Evolutionary conservation across 2,797 vertebrate genomes (phyloP), one percentile per base, ranked within the genome.

Genomic region (Lacerta agilis): DNA sequence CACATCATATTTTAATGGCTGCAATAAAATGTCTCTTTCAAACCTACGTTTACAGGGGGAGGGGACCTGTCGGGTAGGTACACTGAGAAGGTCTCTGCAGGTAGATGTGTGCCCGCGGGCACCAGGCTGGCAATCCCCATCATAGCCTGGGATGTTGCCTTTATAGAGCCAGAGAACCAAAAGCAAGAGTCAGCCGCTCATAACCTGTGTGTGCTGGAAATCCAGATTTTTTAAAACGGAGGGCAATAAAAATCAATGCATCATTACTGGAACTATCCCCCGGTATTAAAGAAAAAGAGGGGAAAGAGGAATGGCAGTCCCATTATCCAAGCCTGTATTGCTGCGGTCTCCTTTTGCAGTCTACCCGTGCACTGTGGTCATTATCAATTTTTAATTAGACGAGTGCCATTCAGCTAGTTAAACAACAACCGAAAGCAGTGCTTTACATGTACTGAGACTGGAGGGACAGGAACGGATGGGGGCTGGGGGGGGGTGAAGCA

Each of bases 361-460:
- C 71, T 20, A 33, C 61, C 67, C 61, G 9, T 76, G 86, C 64
- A 41, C 83, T 69, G 27, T 64, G 79, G 64, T 78, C 79, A 85
- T 82, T 90, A 82, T 90, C 73, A 88, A 88, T 82, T 78, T 88
- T 90, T 90, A 71, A 90, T 87, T 86, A 85, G 86, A 17, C 82
- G 17, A 64, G 72, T 69, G 78, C 78, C 75, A 25, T 85, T 85
- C 83, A 61, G 82, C 79, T 77, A 87, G 78, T 90, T 87, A 88
- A 88, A 85, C 43, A 87, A 79, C 83, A 85, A 79, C 78, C 25
- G 72, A 88, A 85, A 90, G 41, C 86, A 64, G 79, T n/a, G 27
- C 64, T 72, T 82, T 88, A 41, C 72, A 33, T 38, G 78, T 72
- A 29, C 64, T 29, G 27, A 72, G 58, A 61, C 20, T 33, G 45